A percentile compares a stretch with the other conserved stretches of the same genome.
phyloP scores from a whole-genome alignment of 2,888 invertebrate species.

The Tanypteryx hageni region DNA sequence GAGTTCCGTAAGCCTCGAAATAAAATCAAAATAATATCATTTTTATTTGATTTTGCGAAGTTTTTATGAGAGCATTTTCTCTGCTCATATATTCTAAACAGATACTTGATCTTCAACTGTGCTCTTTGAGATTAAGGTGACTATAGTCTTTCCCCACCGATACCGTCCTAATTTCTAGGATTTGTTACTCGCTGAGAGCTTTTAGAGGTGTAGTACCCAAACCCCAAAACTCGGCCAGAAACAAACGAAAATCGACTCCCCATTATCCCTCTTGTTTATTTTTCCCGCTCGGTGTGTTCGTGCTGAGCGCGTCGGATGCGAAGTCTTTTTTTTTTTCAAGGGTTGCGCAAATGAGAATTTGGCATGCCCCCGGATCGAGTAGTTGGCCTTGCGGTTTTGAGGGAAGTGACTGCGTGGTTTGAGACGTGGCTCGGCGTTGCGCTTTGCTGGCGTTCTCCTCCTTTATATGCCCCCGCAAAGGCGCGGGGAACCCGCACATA shows the following conservation, averaged over 20 bases:
- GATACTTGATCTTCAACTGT: too few relatives aligned
- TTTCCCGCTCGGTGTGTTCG: background rate
- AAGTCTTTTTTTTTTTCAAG: background rate
- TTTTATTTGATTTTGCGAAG: too few relatives aligned
- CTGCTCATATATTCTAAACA: too few relatives aligned
- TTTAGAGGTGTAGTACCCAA: background rate
- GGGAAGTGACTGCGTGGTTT: constrained; percentile 28
- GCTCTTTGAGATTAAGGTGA: too few relatives aligned
- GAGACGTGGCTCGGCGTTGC: constrained; percentile 2
- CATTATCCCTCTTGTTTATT: constrained; percentile 20
- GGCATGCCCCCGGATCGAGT: constrained; percentile 30
- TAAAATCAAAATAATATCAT: too few relatives aligned
- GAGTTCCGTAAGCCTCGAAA: too few relatives aligned
- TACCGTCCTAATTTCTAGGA: too few relatives aligned
- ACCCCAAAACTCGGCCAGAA: background rate
- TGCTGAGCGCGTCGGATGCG: background rate
- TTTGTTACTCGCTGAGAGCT: background rate
- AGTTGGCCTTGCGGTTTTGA: constrained; percentile 15
- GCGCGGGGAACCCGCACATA: constrained; percentile 10
- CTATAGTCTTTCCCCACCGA: too few relatives aligned
- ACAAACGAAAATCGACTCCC: background rate
- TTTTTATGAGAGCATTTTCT: too few relatives aligned
- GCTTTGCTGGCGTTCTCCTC: background rate
- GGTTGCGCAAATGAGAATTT: constrained; percentile 25
- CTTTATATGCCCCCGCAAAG: background rate